Base-by-base conservation (phyloP, 2,113 vertebrate species). In the Gavialis gangeticus region DNA sequence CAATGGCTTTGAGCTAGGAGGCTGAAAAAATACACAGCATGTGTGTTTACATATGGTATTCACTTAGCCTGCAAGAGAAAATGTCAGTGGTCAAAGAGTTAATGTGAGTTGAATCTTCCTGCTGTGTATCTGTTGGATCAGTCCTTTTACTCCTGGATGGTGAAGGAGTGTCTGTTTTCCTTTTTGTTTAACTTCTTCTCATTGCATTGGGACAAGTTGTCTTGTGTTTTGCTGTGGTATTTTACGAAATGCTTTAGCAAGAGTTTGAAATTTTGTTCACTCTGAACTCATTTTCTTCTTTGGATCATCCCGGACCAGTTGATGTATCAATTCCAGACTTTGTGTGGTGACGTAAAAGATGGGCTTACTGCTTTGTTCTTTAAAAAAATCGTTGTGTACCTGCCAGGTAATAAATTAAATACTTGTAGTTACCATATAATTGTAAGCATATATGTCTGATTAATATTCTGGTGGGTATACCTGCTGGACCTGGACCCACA, bases 111-210 rank as follows among this genome's bases (percentile, higher is more conserved):
- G 46, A 88, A 78, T 91, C 82, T 91, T 56, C 5, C 62, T 82
- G 63, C 79, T 94, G 88, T 91, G 86, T 79, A 86, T 76, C 56
- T 84, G 19, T 88, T 87, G 34, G 62, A 59, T 92, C 80, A 85
- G 87, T 76, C 62, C 27, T 12, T 27, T 78, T 88, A 63, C 21
- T 15, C 58, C 88, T 25, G n/a, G 10, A 2, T 78, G 22, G 28
- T 91, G 85, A 73, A 63, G 88, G 56, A 89, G 66, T 80, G 60
- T 88, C 66, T 76, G 12, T 13, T 88, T 87, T 87, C 82, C 71
- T 24, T 85, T 93, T 97, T 94, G 71, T 85, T 73, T 30, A 90
- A 78, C 67, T 81, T 57, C 34, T 24, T 91, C 58, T 89, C 67
- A 46, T 46, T 46, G 37, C 37, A 46, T 46, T 73, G 30, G 37